Base-by-base conservation (phyloP, 2,113 vertebrate species). In the Rhodinocichla rosea region DNA sequence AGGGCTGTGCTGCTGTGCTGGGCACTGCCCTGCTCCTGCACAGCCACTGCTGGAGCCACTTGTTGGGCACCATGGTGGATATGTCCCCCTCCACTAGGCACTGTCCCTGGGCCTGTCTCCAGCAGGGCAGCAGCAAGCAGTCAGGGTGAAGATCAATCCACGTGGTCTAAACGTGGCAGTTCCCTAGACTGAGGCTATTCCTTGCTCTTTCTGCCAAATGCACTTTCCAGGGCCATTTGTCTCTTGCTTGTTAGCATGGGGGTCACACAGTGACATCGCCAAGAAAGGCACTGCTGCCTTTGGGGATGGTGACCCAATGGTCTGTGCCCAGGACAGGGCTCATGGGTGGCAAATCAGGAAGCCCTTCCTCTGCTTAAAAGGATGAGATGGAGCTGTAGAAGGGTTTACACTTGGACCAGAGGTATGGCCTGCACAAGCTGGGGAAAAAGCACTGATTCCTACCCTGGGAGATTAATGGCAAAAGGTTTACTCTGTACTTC, bases 151-250 rank as follows among this genome's bases (percentile, higher is more conserved):
- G 6, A 44, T 27, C 30, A 53, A 8, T 6, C 8, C 47, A 7
- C 20, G 7, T 1, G 0, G 7, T 28, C 45, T 18, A 8, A 40
- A 19, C 0, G 1, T 5, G 24, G 35, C 21, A 22, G 14, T 3
- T 82, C n/a, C 14, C 49, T 44, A n/a, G 57, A 33, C 2, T 1
- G 1, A 55, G 40, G 50, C 2, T 70, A 6, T 26, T 77, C 5
- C 28, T 75, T 39, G 9, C 20, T 65, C 50, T 26, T 11, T 57
- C n/a, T 28, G 37, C 20, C 32, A 52, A 45, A 75, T 15, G 12
- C 32, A 7, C 33, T 74, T 78, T 52, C 23, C 35, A 35, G 32
- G 20, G 42, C 4, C 11, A 5, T 33, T 69, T 32, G 3, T 69
- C 90, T 83, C n/a, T 86, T 83, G 44, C n/a, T 40, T 39, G 15